Base-by-base conservation (phyloP, 2,888 invertebrate genomes). In the Hydropsyche betteni region DNA sequence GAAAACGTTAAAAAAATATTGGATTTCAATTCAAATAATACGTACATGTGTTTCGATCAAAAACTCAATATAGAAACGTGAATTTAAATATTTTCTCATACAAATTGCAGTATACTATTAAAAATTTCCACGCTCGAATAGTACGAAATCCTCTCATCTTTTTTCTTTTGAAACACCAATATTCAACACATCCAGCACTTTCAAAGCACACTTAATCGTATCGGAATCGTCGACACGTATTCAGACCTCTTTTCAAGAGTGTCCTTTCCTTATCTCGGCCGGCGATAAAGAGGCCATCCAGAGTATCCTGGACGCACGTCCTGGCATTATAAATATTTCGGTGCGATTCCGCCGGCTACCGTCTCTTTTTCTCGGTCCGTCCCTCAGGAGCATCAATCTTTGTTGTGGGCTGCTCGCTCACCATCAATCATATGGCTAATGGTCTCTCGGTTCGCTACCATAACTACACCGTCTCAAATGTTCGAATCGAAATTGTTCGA, bases 371-470 rank as follows among this genome's bases (percentile, higher is more conserved):
- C 44, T 44, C 10, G 44, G 44, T 1, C 10, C 44, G 44, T 44
- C 53, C 51, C 33, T 33, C 14, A 33, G 70, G 70, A 70, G 70
- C 70, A 70, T 70, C 70, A 70, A 70, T 70, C 70, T 70, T 70
- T 70, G 70, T 70, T 70, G 70, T n/a, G 44, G 64, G 33, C 34
- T 7, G 34, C 51, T 16, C 24, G 52, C 10, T 44, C 70, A 53
- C n/a, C 70, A 70, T 70, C 70, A 70, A 70, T 70, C 70, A 70
- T 70, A 53, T 53, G 44, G 34, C 64, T 64, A 64, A 64, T 64
- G 64, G 64, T 64, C 64, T 64, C n/a, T 24, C 64, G 58, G 24
- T 58, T 58, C 58, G 14, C 14, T 14, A 58, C 58, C 58, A 58
- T 44, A 44, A 58, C 58, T 24, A 14, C 58, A 58, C 14, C 16